phyloP scores from a whole-genome alignment of 2,797 vertebrate species.

The Sebastes jordani region DNA sequence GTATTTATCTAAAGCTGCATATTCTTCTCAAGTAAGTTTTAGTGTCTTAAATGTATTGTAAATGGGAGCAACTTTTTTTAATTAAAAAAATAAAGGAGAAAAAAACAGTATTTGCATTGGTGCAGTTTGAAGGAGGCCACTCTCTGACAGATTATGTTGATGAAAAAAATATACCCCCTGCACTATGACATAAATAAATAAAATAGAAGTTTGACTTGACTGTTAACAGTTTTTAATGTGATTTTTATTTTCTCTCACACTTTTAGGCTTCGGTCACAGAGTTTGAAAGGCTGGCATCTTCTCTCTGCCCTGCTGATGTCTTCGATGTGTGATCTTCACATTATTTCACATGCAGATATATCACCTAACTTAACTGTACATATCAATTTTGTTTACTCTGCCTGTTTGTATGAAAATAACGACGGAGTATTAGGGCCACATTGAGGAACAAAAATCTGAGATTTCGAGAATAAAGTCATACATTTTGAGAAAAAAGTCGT shows the following conservation, averaged over 20 bases:
- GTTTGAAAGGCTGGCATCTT: slow-evolving; percentile 67
- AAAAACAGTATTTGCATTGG: not conserved
- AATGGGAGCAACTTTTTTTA: not conserved
- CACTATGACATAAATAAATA: not conserved
- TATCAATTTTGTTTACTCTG: slow-evolving; percentile 15
- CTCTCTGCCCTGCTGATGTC: slow-evolving; percentile 62
- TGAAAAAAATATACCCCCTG: not conserved
- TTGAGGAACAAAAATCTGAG: too few species aligned
- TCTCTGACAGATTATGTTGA: not conserved
- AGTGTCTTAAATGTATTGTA: not conserved
- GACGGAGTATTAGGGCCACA: too few species aligned
- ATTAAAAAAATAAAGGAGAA: not conserved
- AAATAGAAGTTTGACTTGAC: not conserved
- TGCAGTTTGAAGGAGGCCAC: not conserved
- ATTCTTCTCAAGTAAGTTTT: not conserved
- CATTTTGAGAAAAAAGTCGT: too few species aligned
- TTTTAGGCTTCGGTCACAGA: slow-evolving; percentile 73
- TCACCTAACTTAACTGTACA: slow-evolving; percentile 42
- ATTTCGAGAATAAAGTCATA: too few species aligned
- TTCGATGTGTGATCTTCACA: slow-evolving; percentile 64
- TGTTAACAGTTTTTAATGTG: not conserved
- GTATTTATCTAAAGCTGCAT: not conserved
- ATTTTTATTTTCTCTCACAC: not conserved
- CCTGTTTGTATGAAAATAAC: slow-evolving; percentile 7
- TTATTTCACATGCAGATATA: not conserved